Base-by-base conservation (phyloP, 2,888 invertebrate species). In the Holacanthella duospinosa region DNA sequence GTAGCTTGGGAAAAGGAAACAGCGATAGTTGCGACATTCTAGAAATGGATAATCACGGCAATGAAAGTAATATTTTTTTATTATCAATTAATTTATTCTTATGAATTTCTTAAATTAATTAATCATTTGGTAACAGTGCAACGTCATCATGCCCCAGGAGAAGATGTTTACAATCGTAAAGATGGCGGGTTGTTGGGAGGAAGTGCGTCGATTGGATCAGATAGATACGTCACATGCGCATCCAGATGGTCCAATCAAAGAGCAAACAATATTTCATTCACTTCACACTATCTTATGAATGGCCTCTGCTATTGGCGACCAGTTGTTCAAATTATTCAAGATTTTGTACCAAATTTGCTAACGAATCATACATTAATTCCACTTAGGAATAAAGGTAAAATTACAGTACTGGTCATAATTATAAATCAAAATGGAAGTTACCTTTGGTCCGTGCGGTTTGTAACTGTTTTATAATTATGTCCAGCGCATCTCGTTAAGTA, bases 1-100 rank as follows among this genome's bases (percentile, higher is more conserved):
- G 83, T 64, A 62, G 60, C 36, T 21, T 65, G 4, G 62, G 62
- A 6, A 74, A 75, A 2, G 67, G 76, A 12, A 28, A 44, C 16
- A 53, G 60, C 26, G 55, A 60, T 2, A 53, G 29, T 29, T 71
- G 59, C 43, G 62, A 67, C n/a, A 80, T 80, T 74, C 68, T 77
- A 59, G 70, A 77, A 2, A 76, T 81, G 63, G 79, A 79, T 64
- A 61, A 70, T 1, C 71, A 71, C 1, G 79, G 80, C 55, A 26
- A 24, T 55, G 48, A 26, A 21, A 16, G 43, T 55, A n/a, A 53
- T 24, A 21, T 2, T 26, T 12, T 29, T 61, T 3, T 55, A 12
- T 29, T 19, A 3, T 26, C 24, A 43, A n/a, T n/a, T 54, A 12
- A 19, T 29, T 25, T 16, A 29, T 26, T 9, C 9, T 16, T 36